These are phyloP conservation scores for Tangara arthus DNA, from an alignment of 2,797 vertebrate genomes.

Conservation along the genomic window DNA sequence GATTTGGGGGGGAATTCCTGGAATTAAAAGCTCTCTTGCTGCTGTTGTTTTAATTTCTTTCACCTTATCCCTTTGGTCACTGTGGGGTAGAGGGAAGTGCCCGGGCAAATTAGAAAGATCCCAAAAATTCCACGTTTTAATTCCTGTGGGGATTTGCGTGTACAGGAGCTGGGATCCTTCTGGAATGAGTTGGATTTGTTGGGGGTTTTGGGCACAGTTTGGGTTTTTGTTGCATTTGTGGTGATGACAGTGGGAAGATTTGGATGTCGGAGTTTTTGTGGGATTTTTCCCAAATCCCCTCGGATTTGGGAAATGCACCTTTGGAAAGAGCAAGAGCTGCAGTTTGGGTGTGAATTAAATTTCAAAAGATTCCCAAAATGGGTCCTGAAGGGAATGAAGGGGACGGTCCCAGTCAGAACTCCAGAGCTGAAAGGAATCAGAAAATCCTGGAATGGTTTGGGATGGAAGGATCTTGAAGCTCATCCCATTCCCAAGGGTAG, in stretches of 20 bases:
- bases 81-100: not conserved
- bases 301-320: accelerated
- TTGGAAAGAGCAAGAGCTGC: not conserved
- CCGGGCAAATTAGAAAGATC: not conserved
- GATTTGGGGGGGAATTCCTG: not conserved
- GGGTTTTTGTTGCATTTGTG: not conserved
- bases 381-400: not conserved
- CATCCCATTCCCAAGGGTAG: too few species aligned
- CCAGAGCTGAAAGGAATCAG: not conserved
- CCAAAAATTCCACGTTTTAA: not conserved
- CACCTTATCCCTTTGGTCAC: not conserved
- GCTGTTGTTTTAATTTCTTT: not conserved
- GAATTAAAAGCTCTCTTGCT: not conserved
- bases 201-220: not conserved
- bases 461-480: too few species aligned
- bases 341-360: not conserved
- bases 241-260: accelerated
- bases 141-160: not conserved
- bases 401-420: not conserved
- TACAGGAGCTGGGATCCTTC: not conserved
- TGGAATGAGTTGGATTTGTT: not conserved
- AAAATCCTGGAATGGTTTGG: too few species aligned
- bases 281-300: not conserved
- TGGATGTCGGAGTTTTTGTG: not conserved
- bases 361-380: not conserved